These are phyloP conservation scores for Porites lobata DNA, from an alignment of 92 coral and sea anemone species.

Conservation along the genomic window DNA sequence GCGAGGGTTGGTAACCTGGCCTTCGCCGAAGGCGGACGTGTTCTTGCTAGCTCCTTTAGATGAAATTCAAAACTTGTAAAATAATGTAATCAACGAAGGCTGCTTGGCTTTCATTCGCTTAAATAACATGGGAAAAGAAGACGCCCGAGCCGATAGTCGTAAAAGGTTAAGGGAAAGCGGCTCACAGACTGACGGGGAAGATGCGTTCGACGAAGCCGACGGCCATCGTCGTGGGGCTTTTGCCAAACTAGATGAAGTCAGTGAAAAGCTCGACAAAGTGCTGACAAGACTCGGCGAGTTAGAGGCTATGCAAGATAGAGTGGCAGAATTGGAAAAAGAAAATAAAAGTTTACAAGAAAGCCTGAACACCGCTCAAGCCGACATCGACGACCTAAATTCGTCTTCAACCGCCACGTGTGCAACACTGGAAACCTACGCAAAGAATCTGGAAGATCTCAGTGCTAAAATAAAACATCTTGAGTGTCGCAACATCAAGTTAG, in stretches of 20 bases:
- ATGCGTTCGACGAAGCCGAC: not conserved
- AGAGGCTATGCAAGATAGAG: not conserved
- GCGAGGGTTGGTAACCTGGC: conserved; percentile 6
- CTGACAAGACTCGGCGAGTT: not conserved
- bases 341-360: not conserved
- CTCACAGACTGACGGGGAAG: conserved; percentile 3
- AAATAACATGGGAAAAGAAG: not conserved
- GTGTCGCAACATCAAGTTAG: conserved; percentile 12
- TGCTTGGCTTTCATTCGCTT: conserved; percentile 13
- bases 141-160: conserved; percentile 3
- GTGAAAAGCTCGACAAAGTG: no score
- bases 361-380: not conserved
- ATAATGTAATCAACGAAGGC: conserved; percentile 17
- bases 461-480: conserved; percentile 10
- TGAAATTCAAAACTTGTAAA: conserved; percentile 16
- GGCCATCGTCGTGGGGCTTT: not conserved
- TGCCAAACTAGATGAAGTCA: no score
- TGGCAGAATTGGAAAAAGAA: conserved; percentile 19
- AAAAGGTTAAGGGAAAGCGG: conserved; percentile 3
- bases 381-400: not conserved
- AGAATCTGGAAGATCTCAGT: not conserved
- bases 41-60: conserved; percentile 8
- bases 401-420: not conserved
- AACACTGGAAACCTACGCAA: no score
- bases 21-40: conserved; percentile 10